Percentiles rank a stretch among this genome's conserved stretches.
Conservation (phyloP, 1,140 invertebrate genomes). For the Myzus persicae region DNA sequence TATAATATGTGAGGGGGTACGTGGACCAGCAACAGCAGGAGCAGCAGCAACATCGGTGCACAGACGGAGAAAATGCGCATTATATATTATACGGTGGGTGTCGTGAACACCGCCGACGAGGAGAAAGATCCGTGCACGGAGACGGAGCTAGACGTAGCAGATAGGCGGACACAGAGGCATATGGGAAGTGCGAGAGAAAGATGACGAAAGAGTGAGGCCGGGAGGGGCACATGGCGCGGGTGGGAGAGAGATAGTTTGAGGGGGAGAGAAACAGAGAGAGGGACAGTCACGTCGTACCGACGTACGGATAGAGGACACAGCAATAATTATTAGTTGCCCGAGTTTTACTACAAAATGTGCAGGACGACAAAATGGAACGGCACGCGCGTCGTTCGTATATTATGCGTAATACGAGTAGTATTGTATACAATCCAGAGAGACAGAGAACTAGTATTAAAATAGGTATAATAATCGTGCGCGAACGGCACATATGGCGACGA, state of each 20-base stretch:
- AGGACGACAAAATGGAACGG: conserved; percentile 2
- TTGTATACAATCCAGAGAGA: not conserved
- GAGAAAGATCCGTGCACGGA: not conserved
- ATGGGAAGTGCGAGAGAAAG: not conserved
- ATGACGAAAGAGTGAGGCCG: no score
- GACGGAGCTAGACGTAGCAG: no score
- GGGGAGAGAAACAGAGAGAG: no score
- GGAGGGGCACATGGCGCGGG: no score
- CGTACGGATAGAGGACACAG: not conserved
- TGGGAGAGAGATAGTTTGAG: no score
- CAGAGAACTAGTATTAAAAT: not conserved
- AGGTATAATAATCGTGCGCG: not conserved
- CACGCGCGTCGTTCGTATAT: not conserved
- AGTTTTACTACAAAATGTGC: conserved; percentile 9
- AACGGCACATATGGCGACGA: not conserved
- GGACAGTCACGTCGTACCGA: not conserved
- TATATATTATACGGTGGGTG: not conserved
- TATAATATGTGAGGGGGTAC: no score
- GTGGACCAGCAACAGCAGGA: not conserved
- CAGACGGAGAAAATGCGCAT: not conserved
- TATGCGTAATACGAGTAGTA: not conserved
- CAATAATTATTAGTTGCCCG: not conserved
- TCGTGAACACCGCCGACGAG: not conserved
- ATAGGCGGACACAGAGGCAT: no score
- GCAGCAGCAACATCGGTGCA: no score